These are phyloP conservation scores for Mesitornis unicolor DNA, from an alignment of 2,113 vertebrate genomes.

Conservation along the genomic window DNA sequence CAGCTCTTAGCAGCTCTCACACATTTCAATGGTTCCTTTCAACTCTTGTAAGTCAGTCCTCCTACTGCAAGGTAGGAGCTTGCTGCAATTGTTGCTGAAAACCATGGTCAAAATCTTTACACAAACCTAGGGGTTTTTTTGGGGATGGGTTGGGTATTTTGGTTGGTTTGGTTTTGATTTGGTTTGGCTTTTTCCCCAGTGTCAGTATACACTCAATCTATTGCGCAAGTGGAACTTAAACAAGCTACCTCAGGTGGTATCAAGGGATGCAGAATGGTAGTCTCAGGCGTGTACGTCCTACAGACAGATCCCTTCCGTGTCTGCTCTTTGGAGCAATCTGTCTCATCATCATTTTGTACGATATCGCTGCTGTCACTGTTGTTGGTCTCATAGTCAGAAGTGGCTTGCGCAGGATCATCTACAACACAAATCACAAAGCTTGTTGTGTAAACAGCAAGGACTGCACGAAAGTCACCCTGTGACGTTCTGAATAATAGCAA, in stretches of 20 bases:
- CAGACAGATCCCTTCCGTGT: constrained; percentile 40
- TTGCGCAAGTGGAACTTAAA: background rate
- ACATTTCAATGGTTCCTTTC: background rate
- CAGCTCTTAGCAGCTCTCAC: background rate
- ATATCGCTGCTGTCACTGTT: constrained; percentile 94
- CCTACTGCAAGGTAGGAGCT: background rate
- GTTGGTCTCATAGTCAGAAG: constrained; percentile 95
- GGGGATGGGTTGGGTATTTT: background rate
- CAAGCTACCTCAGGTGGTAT: constrained; percentile 64
- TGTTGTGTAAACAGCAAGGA: background rate
- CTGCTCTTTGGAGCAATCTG: constrained; percentile 74
- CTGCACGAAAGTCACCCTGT: background rate
- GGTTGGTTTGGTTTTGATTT: background rate
- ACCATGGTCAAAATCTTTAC: background rate
- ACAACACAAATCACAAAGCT: constrained; percentile 31
- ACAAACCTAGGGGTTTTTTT: background rate
- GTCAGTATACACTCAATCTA: background rate
- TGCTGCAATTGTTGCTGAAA: background rate
- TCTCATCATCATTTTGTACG: constrained; percentile 85
- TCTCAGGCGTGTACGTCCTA: constrained; percentile 70
- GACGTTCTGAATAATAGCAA: background rate
- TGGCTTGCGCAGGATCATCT: constrained; percentile 86
- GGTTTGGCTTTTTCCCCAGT: background rate
- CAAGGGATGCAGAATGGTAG: constrained; percentile 72
- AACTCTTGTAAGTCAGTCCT: background rate